Conservation (phyloP, 2,797 vertebrate genomes). For the Poecilia gillii region DNA sequence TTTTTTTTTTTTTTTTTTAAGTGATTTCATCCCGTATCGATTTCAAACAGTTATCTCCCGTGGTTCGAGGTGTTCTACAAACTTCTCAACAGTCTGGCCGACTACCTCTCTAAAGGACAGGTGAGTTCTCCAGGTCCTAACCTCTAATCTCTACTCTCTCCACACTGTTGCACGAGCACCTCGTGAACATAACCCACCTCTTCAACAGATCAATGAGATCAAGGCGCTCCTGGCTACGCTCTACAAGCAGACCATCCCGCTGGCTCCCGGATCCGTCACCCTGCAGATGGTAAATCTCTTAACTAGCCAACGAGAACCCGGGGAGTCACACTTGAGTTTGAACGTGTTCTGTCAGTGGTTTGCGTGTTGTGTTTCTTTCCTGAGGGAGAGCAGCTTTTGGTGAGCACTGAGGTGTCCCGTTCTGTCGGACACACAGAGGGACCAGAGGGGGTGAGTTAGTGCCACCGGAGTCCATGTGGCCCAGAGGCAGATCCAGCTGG, state of each 20-base stretch:
- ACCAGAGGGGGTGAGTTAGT: constrained; percentile 76
- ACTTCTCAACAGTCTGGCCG: constrained; percentile 88
- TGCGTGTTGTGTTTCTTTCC: constrained; percentile 71
- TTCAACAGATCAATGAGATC: constrained; percentile 81
- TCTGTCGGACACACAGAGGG: constrained; percentile 59
- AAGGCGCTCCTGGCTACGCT: constrained; percentile 78
- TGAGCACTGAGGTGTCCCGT: constrained; percentile 66
- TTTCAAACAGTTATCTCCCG: constrained; percentile 84
- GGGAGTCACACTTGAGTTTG: constrained; percentile 17
- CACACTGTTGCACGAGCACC: background rate
- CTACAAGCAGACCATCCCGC: constrained; percentile 79
- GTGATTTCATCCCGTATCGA: background rate
- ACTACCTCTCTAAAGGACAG: constrained; percentile 86
- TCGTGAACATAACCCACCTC: background rate
- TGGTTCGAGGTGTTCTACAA: constrained; percentile 97
- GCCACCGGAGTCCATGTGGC: constrained; percentile 36
- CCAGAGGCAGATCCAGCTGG: constrained; percentile 18
- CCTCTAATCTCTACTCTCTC: background rate
- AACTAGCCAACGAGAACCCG: constrained; percentile 5
- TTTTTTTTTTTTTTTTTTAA: no score
- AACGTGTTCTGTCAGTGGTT: constrained; percentile 48
- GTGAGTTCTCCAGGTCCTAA: constrained; percentile 61
- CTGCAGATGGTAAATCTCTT: constrained; percentile 84
- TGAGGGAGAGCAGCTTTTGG: constrained; percentile 79
- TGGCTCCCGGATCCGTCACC: constrained; percentile 71